A percentile compares a stretch with the other conserved stretches of the same genome.
Conservation (phyloP, 1,140 invertebrate genomes). For the Chironomus striatipennis region DNA sequence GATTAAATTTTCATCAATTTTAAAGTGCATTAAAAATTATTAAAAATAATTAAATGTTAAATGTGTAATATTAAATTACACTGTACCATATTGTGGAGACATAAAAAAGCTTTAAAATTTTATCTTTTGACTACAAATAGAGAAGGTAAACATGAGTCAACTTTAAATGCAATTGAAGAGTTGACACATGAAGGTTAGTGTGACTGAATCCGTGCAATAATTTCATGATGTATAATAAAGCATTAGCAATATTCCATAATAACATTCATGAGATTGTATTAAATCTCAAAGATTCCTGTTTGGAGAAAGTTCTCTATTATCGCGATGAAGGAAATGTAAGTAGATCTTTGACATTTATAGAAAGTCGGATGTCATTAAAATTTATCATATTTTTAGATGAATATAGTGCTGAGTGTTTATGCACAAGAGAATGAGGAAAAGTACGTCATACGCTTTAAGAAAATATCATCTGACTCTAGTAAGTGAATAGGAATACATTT, state of each 20-base stretch:
- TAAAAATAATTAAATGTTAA: background rate
- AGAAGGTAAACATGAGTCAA: slow-evolving; percentile 1
- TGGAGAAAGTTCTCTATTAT: slow-evolving; percentile 8
- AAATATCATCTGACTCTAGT: background rate
- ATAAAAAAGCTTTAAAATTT: too few relatives aligned
- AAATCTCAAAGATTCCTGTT: background rate
- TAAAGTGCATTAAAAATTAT: background rate
- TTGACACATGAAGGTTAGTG: background rate
- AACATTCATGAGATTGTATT: background rate
- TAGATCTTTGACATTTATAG: background rate
- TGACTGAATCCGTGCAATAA: background rate
- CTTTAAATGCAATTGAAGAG: background rate
- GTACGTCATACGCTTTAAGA: slow-evolving; percentile 9
- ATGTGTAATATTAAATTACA: background rate
- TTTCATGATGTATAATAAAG: background rate
- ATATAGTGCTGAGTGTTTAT: background rate
- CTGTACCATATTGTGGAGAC: too few relatives aligned
- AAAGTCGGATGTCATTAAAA: background rate
- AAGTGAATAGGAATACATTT: background rate
- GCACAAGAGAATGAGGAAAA: background rate
- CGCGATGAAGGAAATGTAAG: slow-evolving; percentile 21
- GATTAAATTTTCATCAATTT: background rate
- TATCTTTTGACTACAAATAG: background rate
- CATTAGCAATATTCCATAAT: background rate
- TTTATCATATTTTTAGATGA: slow-evolving; percentile 10